Base-by-base conservation (phyloP, 2,888 invertebrate species). In the Tortricodes alternella region DNA sequence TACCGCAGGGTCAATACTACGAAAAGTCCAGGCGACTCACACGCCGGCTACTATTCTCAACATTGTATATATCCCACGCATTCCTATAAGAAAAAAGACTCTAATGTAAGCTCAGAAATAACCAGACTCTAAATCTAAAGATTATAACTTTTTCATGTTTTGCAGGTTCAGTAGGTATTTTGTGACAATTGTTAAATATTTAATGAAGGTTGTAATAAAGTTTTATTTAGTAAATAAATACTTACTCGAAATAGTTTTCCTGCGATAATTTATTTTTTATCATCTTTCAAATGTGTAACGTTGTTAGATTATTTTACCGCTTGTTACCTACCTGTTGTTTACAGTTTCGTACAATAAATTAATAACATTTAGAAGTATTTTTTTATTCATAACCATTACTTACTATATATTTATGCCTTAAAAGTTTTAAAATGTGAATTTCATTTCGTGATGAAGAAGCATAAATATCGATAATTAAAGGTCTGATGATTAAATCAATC, bases 91-190 rank as follows among this genome's bases (percentile, higher is more conserved):
- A 87, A 88, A 69, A 85, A 92, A 80, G 86, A 91, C 66, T 68
- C 92, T 74, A 76, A 92, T 86, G 72, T 93, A 86, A 94, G 93
- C 75, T 94, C 94, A 51, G 94, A 94, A 86, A 93, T 94, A 66
- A 95, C 95, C 55, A 92, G 94, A 67, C 89, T 95, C 73, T 94
- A 93, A 91, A 46, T 53, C 34, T n/a, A n/a, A 50, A 37, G 16
- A 5, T 21, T 46, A 5, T 2, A 29, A 5, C 11, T 29, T 29
- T 1, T 9, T 1, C n/a, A 29, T 29, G 11, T n/a, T 27, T 9
- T 9, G 9, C 9, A 4, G 9, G 27, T n/a, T 29, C n/a, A 29
- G 27, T 53, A 53, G 37, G 19, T 6, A 27, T 29, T 52, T 44
- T 52, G 37, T 46, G 34, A 44, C 29, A n/a, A 29, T 53, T 44